A percentile compares a stretch with the other conserved stretches of the same genome.
These are phyloP conservation scores for Xenus cinereus DNA, from an alignment of 2,113 vertebrate species.

Conservation along the genomic window DNA sequence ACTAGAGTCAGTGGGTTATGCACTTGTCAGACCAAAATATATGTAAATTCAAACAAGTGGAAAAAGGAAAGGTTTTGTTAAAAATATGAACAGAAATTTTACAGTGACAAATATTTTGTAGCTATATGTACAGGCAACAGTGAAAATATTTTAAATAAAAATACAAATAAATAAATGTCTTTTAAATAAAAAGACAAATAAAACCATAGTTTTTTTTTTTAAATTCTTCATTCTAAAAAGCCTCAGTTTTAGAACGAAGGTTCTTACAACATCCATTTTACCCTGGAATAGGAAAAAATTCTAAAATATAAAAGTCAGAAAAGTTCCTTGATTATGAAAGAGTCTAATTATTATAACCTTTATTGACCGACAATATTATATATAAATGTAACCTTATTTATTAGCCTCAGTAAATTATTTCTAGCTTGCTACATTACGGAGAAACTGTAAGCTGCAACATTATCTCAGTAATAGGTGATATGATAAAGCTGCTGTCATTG, in stretches of 20 bases:
- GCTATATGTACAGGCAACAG: neutral
- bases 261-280: neutral
- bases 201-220: neutral
- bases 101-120: neutral
- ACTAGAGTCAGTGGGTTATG: neutral
- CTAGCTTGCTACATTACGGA: neutral
- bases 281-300: neutral
- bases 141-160: neutral
- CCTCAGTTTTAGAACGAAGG: neutral
- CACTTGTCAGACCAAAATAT: neutral
- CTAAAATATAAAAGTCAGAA: neutral
- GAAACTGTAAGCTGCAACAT: neutral
- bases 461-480: neutral
- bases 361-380: neutral
- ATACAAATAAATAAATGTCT: no score
- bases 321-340: neutral
- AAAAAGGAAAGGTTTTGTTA: neutral
- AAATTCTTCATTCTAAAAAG: neutral
- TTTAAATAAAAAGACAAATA: neutral
- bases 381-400: neutral
- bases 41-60: neutral
- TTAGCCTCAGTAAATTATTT: neutral
- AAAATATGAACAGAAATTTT: neutral
- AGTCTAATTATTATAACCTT: neutral
- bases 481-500: conserved; percentile 54